Percentiles rank a stretch among this genome's conserved stretches.
Evolutionary conservation across 2,797 vertebrate species (phyloP).

Genomic region (Xyrichtys novacula): DNA sequence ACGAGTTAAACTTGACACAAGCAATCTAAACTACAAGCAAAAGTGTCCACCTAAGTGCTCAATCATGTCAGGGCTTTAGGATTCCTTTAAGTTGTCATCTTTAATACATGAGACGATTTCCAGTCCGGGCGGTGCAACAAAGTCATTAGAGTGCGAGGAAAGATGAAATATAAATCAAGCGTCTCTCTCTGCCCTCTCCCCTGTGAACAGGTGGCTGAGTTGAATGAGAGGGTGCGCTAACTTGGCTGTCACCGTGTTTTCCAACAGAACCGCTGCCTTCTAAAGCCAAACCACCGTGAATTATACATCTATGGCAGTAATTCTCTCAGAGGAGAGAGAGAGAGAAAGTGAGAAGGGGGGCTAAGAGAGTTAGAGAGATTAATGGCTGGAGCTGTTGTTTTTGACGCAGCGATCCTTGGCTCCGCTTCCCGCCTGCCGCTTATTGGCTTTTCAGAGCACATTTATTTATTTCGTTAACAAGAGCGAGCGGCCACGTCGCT

Average conservation of each 20-base stretch:
- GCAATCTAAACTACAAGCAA: conserved; percentile 71
- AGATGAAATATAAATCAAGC: conserved; percentile 86
- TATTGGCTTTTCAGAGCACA: conserved; percentile 86
- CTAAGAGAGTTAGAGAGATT: conserved; percentile 81
- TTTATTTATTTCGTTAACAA: conserved; percentile 87
- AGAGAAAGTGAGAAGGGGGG: conserved; percentile 46
- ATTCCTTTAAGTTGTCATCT: conserved; percentile 83
- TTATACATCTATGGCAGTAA: conserved; percentile 87
- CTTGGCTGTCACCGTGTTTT: conserved; percentile 86
- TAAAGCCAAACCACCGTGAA: conserved; percentile 86
- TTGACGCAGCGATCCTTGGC: conserved; percentile 83
- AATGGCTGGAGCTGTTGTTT: conserved; percentile 83
- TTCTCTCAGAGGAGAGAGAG: conserved; percentile 81
- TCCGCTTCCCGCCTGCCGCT: conserved; percentile 78
- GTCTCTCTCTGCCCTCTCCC: conserved; percentile 77
- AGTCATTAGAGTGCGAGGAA: conserved; percentile 80
- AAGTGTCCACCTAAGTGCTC: conserved; percentile 72
- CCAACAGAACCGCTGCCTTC: conserved; percentile 85
- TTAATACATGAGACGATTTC: conserved; percentile 81
- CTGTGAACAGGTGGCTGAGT: conserved; percentile 86
- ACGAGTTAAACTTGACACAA: conserved; percentile 75
- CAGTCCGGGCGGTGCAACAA: conserved; percentile 71
- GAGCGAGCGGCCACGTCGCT: conserved; percentile 77
- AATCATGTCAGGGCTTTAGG: conserved; percentile 73
- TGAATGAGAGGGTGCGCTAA: conserved; percentile 84